These are phyloP conservation scores for Mimumesa dahlbomi DNA, from an alignment of 2,888 invertebrate genomes.

Conservation along the genomic window DNA sequence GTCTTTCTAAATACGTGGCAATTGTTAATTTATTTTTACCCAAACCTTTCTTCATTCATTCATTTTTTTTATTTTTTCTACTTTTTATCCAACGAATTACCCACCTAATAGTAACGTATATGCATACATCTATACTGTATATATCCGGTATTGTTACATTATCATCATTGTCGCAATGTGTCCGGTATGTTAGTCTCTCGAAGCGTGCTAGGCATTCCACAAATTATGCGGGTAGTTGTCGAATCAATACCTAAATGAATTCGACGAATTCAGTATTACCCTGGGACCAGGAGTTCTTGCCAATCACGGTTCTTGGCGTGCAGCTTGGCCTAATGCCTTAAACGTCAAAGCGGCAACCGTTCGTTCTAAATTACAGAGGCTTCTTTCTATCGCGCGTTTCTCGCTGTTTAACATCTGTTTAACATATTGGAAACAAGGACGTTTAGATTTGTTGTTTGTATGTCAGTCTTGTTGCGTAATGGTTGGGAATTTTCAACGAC, in stretches of 20 bases:
- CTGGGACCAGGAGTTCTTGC: slow-evolving; percentile 56
- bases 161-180: slow-evolving; percentile 21
- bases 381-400: slow-evolving; percentile 71
- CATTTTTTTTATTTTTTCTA: too few relatives aligned
- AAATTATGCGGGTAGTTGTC: slow-evolving; percentile 35
- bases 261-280: slow-evolving; percentile 66
- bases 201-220: slow-evolving; percentile 6
- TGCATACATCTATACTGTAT: too few relatives aligned
- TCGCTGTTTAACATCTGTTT: slow-evolving; percentile 71
- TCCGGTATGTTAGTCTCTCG: slow-evolving; percentile 24
- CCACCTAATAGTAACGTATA: too few relatives aligned
- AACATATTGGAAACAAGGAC: too few relatives aligned
- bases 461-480: too few relatives aligned
- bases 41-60: too few relatives aligned
- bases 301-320: slow-evolving; percentile 57
- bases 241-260: slow-evolving; percentile 59
- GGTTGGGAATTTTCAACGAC: too few relatives aligned
- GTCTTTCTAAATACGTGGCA: slow-evolving; percentile 58
- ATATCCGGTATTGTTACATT: slow-evolving; percentile 23
- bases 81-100: too few relatives aligned
- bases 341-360: slow-evolving; percentile 65
- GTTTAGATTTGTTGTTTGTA: too few relatives aligned
- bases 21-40: slow-evolving; percentile 33
- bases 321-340: slow-evolving; percentile 63
- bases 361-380: slow-evolving; percentile 67